Conservation (phyloP, 2,113 vertebrate species). For the Triplophysa tibetana region DNA sequence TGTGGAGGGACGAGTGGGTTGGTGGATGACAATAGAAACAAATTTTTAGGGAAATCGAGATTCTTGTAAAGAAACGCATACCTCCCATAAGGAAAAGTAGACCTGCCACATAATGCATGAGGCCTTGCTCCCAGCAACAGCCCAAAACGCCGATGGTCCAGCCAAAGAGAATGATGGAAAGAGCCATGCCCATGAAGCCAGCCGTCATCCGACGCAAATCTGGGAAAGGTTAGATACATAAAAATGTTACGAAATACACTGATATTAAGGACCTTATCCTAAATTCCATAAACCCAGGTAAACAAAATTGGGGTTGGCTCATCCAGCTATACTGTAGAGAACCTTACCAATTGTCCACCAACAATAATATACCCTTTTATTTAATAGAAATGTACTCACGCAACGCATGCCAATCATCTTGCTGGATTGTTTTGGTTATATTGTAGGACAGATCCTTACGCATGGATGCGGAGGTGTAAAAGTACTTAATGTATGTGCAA, state of each 20-base stretch:
- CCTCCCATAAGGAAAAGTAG: constrained; percentile 93
- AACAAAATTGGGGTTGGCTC: too few species aligned
- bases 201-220: constrained; percentile 73
- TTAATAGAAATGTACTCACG: constrained; percentile 73
- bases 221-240: constrained; percentile 29
- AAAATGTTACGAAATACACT: background rate
- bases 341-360: too few species aligned
- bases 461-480: constrained; percentile 82
- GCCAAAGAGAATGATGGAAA: constrained; percentile 88
- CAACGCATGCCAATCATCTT: constrained; percentile 87
- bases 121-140: constrained; percentile 88
- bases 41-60: background rate
- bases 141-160: constrained; percentile 87
- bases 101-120: constrained; percentile 91
- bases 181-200: constrained; percentile 81
- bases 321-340: too few species aligned
- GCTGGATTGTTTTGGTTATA: constrained; percentile 88
- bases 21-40: background rate
- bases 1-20: constrained; percentile 49
- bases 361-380: too few species aligned
- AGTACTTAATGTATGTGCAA: constrained; percentile 86
- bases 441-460: constrained; percentile 85
- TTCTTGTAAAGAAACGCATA: constrained; percentile 46
- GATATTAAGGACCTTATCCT: too few species aligned
- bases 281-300: too few species aligned